Conservation (phyloP, 92 coral and sea anemone genomes). For the Epizoanthus rinbou region DNA sequence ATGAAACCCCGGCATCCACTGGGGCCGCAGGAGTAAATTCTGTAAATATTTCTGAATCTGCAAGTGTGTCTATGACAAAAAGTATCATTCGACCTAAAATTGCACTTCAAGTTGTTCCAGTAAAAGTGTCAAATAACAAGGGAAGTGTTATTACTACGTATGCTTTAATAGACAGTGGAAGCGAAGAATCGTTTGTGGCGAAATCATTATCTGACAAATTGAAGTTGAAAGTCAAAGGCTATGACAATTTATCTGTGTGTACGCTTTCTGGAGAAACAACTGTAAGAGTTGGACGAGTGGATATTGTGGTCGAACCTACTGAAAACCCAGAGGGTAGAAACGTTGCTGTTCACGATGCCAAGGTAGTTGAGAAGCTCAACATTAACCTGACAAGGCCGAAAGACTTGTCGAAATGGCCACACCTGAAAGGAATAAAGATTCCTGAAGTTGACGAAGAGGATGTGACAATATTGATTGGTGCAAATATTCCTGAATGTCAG, state of each 20-base stretch:
- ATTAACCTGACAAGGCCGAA: constrained; percentile 46
- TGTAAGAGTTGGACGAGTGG: constrained; percentile 57
- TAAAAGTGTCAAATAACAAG: constrained; percentile 37
- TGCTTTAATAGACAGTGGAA: constrained; percentile 63
- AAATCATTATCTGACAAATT: constrained; percentile 50
- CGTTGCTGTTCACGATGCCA: constrained; percentile 44
- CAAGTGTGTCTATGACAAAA: constrained; percentile 16
- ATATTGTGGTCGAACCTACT: constrained; percentile 46
- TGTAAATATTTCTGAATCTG: constrained; percentile 19
- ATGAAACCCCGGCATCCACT: constrained; percentile 31
- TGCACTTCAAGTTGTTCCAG: constrained; percentile 68
- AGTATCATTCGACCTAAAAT: constrained; percentile 29
- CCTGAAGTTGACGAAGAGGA: constrained; percentile 56
- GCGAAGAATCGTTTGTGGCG: constrained; percentile 63
- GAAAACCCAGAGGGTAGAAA: constrained; percentile 39
- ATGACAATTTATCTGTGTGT: constrained; percentile 47
- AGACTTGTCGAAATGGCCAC: constrained; percentile 58
- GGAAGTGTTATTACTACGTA: constrained; percentile 50
- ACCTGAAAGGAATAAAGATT: constrained; percentile 42
- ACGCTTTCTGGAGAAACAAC: constrained; percentile 52
- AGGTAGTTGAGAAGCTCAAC: constrained; percentile 42
- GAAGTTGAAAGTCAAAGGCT: constrained; percentile 46
- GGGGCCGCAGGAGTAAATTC: constrained; percentile 31
- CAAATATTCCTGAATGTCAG: constrained; percentile 64
- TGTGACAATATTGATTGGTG: constrained; percentile 62